Base-by-base conservation (phyloP, 2,797 vertebrate genomes). In the Fringilla coelebs region DNA sequence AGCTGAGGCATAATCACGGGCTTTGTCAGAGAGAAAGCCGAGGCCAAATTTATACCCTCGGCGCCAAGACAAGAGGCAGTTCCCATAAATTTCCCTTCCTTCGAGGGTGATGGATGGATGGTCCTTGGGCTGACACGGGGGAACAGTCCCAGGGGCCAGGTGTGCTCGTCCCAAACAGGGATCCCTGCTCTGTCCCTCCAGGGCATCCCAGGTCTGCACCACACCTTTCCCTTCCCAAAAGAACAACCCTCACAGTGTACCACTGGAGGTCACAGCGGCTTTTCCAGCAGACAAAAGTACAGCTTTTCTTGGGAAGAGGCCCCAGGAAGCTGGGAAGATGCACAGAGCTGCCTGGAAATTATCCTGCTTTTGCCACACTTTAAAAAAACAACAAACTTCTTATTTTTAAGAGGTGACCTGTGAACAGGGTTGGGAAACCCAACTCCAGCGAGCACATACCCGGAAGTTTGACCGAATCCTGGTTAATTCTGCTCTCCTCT, bases 381-480 rank as follows among this genome's bases (percentile, higher is more conserved):
- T 0, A 26, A 58, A 49, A 45, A 9, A 38, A 43, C 38, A 10
- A 3, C 41, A 43, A 43, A 43, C 17, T 43, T 19, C 41, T 43
- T 17, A 8, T 43, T 40, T 63, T 40, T 7, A 58, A 60, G 68
- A 74, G 26, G 40, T 12, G 25, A 24, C 62, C 57, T 43, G 32
- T 8, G 18, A 78, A 57, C 40, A 18, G 17, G 32, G 38, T 49
- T 62, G 38, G 41, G 52, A 58, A 73, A 49, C 26, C 32, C 52
- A 43, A 55, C 51, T 55, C 14, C 41, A 40, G 71, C 51, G 52
- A 74, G 15, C 38, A 45, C 92, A 3, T 98, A 99, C 99, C 99
- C 93, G 98, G 97, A 31, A 96, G 94, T 94, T 98, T 97, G 70
- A 96, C 94, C 0, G 87, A 75, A 74, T 98, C 98, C 3, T 80